Conservation (phyloP, 2,888 invertebrate genomes). For the Oscheius sp. region DNA sequence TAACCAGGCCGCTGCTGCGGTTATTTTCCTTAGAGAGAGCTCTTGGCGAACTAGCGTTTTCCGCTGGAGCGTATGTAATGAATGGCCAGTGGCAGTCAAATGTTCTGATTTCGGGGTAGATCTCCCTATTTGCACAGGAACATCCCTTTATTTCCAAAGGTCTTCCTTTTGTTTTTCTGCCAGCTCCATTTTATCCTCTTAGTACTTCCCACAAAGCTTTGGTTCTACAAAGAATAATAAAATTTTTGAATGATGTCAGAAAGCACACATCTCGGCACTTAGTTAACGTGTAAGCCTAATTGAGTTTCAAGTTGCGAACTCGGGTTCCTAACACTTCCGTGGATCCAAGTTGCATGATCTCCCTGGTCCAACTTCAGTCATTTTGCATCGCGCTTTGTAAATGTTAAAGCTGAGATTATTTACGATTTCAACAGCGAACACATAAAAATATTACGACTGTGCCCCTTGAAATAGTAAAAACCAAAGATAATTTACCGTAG, state of each 20-base stretch:
- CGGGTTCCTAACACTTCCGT: not conserved
- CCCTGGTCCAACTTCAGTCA: not conserved
- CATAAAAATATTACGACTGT: no score
- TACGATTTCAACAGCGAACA: no score
- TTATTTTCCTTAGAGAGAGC: constrained; percentile 1
- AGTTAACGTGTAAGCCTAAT: constrained; percentile 12
- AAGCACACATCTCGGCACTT: not conserved
- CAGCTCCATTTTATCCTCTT: no score
- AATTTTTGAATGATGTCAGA: no score
- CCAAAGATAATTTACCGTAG: no score
- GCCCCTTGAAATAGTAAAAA: no score
- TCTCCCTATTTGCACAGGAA: not conserved
- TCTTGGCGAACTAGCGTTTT: not conserved
- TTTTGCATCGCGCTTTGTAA: not conserved
- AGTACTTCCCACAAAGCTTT: no score
- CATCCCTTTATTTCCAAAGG: not conserved
- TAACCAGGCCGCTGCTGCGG: not conserved
- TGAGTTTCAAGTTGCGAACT: constrained; percentile 6
- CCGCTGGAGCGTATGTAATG: not conserved
- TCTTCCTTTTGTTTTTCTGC: no score
- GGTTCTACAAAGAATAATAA: no score
- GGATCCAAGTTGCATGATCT: not conserved
- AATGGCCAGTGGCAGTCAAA: constrained; percentile 7
- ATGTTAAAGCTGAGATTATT: no score
- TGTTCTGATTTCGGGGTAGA: constrained; percentile 7